phyloP scores from a whole-genome alignment of 2,888 invertebrate genomes.

The Anoplius nigerrimus region DNA sequence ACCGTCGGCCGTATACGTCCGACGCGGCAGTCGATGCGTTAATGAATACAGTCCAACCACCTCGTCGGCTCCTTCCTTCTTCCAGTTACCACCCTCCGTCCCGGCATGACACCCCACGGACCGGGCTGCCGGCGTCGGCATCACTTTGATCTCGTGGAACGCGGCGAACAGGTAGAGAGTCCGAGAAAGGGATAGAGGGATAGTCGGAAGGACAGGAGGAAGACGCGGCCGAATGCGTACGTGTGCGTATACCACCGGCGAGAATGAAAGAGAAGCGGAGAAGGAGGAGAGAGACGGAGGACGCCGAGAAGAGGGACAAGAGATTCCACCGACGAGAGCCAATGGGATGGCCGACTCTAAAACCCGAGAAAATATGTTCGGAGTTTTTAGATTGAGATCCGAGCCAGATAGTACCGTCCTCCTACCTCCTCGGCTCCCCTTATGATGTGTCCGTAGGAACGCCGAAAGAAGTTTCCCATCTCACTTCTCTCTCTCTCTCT shows the following conservation, averaged over 20 bases:
- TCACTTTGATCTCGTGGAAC: constrained; percentile 64
- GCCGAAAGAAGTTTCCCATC: constrained; percentile 44
- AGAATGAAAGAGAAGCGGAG: constrained; percentile 40
- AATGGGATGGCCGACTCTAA: constrained; percentile 57
- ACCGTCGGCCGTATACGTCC: no score
- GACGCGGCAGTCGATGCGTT: no score
- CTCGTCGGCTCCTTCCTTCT: constrained; percentile 7
- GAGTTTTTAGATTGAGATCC: constrained; percentile 58
- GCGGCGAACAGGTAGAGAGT: constrained; percentile 63
- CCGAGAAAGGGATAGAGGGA: constrained; percentile 46
- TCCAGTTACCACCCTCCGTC: constrained; percentile 48
- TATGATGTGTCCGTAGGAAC: constrained; percentile 25
- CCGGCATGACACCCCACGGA: constrained; percentile 71
- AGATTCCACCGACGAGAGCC: constrained; percentile 33
- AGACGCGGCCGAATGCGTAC: constrained; percentile 13
- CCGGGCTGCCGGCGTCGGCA: constrained; percentile 64
- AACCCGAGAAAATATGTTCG: constrained; percentile 67
- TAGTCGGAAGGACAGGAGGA: constrained; percentile 35
- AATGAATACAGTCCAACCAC: neutral
- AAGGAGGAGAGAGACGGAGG: constrained; percentile 5
- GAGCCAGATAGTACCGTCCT: constrained; percentile 50
- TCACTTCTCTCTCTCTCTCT: no score
- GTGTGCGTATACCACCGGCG: constrained; percentile 19
- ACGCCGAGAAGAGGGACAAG: constrained; percentile 13
- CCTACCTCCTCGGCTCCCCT: constrained; percentile 15